Evolutionary conservation across 2,888 invertebrate species (phyloP).

Genomic region (Caenorhabditis sp.): DNA sequence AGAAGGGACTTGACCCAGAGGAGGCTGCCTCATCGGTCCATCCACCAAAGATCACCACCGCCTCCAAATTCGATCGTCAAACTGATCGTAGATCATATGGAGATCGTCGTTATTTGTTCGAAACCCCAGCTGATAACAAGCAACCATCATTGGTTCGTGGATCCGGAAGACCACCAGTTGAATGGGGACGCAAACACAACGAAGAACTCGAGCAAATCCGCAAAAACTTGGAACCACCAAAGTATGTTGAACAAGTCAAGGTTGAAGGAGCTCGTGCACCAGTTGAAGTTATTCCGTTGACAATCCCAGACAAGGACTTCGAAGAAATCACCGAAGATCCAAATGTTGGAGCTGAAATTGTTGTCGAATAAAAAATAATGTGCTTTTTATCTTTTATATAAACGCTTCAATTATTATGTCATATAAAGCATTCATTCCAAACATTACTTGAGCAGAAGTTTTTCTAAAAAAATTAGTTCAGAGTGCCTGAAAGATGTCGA

Average conservation of each 20-base stretch:
- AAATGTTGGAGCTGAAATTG: constrained; percentile 39
- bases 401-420: neutral
- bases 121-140: constrained; percentile 54
- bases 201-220: constrained; percentile 67
- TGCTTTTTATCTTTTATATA: neutral
- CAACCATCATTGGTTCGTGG: constrained; percentile 63
- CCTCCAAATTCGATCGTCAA: constrained; percentile 97
- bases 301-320: constrained; percentile 58
- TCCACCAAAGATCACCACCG: constrained; percentile 76
- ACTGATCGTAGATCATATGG: constrained; percentile 76
- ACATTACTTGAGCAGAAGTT: neutral
- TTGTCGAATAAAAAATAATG: constrained; percentile 28
- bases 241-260: constrained; percentile 70
- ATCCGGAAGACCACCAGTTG: constrained; percentile 68
- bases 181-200: constrained; percentile 71
- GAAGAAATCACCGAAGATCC: constrained; percentile 40
- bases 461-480: no score
- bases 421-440: neutral
- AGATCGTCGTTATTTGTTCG: constrained; percentile 61
- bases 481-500: no score
- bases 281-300: constrained; percentile 64
- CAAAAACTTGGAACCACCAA: constrained; percentile 69
- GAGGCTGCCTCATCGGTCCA: constrained; percentile 74
- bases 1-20: constrained; percentile 70
- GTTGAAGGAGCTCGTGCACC: constrained; percentile 69